These are phyloP conservation scores for Apostichopus leukothele DNA, from an alignment of 53 echinoderm and acorn worm genomes.

Conservation along the genomic window DNA sequence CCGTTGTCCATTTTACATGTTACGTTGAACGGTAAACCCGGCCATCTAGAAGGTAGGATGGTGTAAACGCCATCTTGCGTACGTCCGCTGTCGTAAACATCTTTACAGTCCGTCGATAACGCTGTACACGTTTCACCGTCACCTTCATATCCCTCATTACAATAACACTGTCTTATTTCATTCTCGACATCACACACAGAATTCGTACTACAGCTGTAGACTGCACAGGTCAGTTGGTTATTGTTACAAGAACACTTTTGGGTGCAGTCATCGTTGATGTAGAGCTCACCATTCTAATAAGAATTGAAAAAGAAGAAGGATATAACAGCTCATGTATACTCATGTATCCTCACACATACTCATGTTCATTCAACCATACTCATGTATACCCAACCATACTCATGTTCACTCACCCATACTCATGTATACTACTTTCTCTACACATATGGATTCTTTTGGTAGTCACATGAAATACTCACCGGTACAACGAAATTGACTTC, in stretches of 20 bases:
- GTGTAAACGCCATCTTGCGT: not conserved
- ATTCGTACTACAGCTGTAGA: not conserved
- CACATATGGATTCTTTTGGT: too few relatives aligned
- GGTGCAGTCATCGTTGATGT: not conserved
- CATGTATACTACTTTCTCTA: too few relatives aligned
- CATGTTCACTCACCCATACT: too few relatives aligned
- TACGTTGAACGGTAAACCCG: not conserved
- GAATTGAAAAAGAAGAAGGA: too few relatives aligned
- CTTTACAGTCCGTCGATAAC: not conserved
- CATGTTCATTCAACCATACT: too few relatives aligned
- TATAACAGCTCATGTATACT: too few relatives aligned
- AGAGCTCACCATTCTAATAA: not conserved
- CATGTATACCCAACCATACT: too few relatives aligned
- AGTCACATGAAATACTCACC: not conserved
- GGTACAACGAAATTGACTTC: not conserved
- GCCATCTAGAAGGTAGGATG: not conserved
- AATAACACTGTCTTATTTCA: not conserved
- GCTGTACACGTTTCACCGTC: not conserved
- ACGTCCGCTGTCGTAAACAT: not conserved
- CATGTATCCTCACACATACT: too few relatives aligned
- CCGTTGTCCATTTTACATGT: not conserved
- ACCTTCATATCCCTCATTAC: not conserved
- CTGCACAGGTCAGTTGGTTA: not conserved
- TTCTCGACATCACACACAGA: not conserved
- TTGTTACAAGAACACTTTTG: not conserved